These are phyloP conservation scores for Acanthosoma haemorrhoidale DNA, from an alignment of 2,888 invertebrate species.

Conservation along the genomic window DNA sequence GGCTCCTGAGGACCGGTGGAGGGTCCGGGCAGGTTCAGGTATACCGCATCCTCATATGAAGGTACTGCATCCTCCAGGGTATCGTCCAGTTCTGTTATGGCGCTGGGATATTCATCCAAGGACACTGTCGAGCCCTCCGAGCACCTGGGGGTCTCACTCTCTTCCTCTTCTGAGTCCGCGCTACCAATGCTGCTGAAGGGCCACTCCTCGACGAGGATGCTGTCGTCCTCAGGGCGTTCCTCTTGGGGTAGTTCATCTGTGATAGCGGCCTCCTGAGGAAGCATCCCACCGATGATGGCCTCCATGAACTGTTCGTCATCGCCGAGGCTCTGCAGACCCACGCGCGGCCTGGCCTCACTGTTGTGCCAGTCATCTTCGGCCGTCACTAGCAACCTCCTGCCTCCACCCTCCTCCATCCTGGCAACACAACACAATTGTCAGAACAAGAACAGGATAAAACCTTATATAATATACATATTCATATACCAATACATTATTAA, in stretches of 20 bases:
- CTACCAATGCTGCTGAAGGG: slow-evolving; percentile 29
- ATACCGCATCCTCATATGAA: neutral
- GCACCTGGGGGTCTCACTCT: neutral
- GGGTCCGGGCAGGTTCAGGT: slow-evolving; percentile 12
- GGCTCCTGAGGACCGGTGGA: neutral
- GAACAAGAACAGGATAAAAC: too few species aligned
- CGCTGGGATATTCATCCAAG: slow-evolving; percentile 4
- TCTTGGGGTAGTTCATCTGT: slow-evolving; percentile 13
- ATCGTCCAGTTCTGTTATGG: slow-evolving; percentile 13
- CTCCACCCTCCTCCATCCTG: slow-evolving; percentile 21
- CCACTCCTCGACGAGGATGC: slow-evolving; percentile 26
- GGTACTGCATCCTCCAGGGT: neutral
- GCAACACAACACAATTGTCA: neutral
- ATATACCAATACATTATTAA: too few species aligned
- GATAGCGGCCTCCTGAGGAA: neutral
- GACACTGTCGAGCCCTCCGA: slow-evolving; percentile 11
- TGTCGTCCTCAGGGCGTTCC: neutral
- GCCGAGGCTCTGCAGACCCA: slow-evolving; percentile 30
- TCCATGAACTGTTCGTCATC: slow-evolving; percentile 34
- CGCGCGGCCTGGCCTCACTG: neutral
- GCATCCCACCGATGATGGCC: slow-evolving; percentile 34
- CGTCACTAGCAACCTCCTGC: neutral
- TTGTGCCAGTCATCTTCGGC: neutral
- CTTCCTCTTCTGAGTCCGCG: neutral
- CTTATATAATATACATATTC: too few species aligned